These are phyloP conservation scores for Hydrolagus colliei DNA, from an alignment of 2,797 vertebrate species.

Conservation along the genomic window DNA sequence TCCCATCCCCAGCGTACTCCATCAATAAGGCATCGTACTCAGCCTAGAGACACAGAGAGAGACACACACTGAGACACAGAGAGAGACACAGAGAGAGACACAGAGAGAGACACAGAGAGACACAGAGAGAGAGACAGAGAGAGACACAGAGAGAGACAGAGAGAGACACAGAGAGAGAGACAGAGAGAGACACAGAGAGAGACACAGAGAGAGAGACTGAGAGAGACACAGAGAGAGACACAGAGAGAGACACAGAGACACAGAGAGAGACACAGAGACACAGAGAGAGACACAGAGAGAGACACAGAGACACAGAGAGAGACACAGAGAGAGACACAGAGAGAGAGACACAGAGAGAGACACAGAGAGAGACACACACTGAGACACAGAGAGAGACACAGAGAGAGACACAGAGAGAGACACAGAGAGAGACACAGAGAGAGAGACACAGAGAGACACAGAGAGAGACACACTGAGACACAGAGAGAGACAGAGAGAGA, in stretches of 20 bases:
- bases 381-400: neutral
- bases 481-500: no score
- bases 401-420: neutral
- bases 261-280: no score
- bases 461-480: neutral
- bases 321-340: neutral
- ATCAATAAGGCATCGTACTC: conserved; percentile 79
- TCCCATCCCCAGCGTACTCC: conserved; percentile 77
- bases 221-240: no score
- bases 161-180: no score
- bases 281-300: no score
- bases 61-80: neutral
- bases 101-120: neutral
- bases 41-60: conserved; percentile 53
- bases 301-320: neutral
- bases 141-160: neutral
- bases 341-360: neutral
- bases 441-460: neutral
- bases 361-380: neutral
- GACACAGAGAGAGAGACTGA: no score
- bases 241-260: no score
- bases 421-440: neutral
- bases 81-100: neutral
- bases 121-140: neutral
- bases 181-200: no score